These are phyloP conservation scores for Sylvilagus floridanus DNA, from an alignment of 2,797 vertebrate species.

Conservation along the genomic window DNA sequence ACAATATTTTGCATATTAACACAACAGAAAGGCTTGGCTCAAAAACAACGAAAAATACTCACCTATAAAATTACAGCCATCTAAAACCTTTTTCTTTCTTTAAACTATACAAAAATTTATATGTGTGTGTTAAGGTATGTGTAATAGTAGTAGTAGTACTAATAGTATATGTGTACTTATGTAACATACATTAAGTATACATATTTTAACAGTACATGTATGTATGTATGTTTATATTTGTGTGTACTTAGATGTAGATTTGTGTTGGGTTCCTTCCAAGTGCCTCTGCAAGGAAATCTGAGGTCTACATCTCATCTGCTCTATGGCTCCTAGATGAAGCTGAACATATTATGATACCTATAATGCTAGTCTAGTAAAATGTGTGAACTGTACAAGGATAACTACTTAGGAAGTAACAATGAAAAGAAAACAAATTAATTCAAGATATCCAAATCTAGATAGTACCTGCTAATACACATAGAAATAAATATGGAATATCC, in stretches of 20 bases:
- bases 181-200: no score
- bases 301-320: slow-evolving; percentile 25
- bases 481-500: neutral
- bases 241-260: neutral
- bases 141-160: no score
- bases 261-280: slow-evolving; percentile 18
- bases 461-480: neutral
- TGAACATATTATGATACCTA: neutral
- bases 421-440: neutral
- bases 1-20: neutral
- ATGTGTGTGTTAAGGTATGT: no score
- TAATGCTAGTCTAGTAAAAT: neutral
- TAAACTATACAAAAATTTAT: neutral
- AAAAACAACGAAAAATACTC: neutral
- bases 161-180: neutral
- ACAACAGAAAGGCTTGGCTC: neutral
- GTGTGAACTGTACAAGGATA: neutral
- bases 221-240: neutral
- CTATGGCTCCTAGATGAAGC: neutral
- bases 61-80: neutral
- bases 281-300: neutral
- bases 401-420: neutral
- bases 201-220: neutral
- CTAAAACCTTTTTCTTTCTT: neutral
- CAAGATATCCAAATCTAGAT: neutral